Evolutionary conservation across 2,113 vertebrate species (phyloP).

Genomic region (Acanthochromis polyacanthus): DNA sequence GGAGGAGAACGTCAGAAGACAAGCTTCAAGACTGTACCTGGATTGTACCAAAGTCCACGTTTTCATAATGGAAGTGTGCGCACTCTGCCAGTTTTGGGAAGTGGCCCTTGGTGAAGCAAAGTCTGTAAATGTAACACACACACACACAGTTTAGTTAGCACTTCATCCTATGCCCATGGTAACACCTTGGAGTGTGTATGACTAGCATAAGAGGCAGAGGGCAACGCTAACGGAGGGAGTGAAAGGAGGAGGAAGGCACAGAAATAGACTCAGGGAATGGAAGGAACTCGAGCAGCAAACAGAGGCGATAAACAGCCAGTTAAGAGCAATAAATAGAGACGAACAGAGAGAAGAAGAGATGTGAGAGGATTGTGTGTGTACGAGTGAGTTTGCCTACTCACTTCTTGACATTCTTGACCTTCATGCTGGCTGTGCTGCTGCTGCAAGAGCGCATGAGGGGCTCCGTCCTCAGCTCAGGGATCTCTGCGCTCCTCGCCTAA

Average conservation of each 20-base stretch:
- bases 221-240: conserved; percentile 36
- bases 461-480: conserved; percentile 91
- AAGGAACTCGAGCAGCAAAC: conserved; percentile 27
- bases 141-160: conserved; percentile 43
- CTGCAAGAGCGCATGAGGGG: conserved; percentile 90
- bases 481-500: conserved; percentile 96
- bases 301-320: conserved; percentile 28
- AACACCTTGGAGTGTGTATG: conserved; percentile 30
- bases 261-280: conserved; percentile 44
- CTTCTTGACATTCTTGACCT: conserved; percentile 98
- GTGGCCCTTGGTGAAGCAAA: conserved; percentile 97
- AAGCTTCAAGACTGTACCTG: conserved; percentile 86
- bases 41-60: conserved; percentile 98
- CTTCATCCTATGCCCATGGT: conserved; percentile 20
- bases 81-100: conserved; percentile 99
- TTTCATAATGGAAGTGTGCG: conserved; percentile 99
- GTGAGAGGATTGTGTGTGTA: conserved; percentile 1
- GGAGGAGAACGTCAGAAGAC: neutral
- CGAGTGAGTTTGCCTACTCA: conserved; percentile 80
- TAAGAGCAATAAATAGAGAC: conserved; percentile 28
- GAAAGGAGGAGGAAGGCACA: conserved; percentile 53
- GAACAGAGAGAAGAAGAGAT: conserved; percentile 22
- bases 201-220: conserved; percentile 21
- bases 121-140: conserved; percentile 83
- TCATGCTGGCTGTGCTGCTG: conserved; percentile 97